A percentile compares a stretch with the other conserved stretches of the same genome.
phyloP scores from a whole-genome alignment of 30 jellyfish, hydroid and myxozoan genomes.

The Turritopsis dohrnii region DNA sequence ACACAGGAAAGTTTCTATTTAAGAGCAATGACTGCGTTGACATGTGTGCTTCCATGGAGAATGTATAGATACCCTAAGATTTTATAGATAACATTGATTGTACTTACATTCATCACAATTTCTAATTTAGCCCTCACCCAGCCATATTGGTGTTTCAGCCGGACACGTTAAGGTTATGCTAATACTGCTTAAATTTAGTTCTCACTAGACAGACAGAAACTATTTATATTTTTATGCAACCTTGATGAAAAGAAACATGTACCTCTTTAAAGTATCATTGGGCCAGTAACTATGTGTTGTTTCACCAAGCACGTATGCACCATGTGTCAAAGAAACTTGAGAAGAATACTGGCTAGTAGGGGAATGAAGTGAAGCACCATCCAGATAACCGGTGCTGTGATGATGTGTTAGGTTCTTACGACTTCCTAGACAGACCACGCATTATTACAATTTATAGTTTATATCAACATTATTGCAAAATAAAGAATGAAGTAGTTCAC shows the following conservation, averaged over 20 bases:
- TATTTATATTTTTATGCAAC: neutral
- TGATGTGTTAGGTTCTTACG: slow-evolving; percentile 26
- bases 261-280: slow-evolving; percentile 11
- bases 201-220: too few relatives aligned
- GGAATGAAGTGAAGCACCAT: slow-evolving; percentile 32
- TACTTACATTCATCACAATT: too few relatives aligned
- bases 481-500: neutral
- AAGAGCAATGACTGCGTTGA: too few relatives aligned
- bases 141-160: too few relatives aligned
- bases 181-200: too few relatives aligned
- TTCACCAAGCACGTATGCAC: slow-evolving; percentile 58
- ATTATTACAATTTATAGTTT: too few relatives aligned
- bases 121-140: too few relatives aligned
- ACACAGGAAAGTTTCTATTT: too few relatives aligned
- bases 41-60: too few relatives aligned
- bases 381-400: slow-evolving; percentile 53
- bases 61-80: too few relatives aligned
- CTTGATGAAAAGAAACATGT: neutral
- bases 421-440: neutral
- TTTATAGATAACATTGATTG: too few relatives aligned
- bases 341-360: slow-evolving; percentile 67
- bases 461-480: neutral
- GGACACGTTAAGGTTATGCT: too few relatives aligned
- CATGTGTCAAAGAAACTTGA: slow-evolving; percentile 52
- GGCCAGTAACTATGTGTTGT: slow-evolving; percentile 6